Conservation (phyloP, 2,888 invertebrate genomes). For the Trichogramma evanescens region DNA sequence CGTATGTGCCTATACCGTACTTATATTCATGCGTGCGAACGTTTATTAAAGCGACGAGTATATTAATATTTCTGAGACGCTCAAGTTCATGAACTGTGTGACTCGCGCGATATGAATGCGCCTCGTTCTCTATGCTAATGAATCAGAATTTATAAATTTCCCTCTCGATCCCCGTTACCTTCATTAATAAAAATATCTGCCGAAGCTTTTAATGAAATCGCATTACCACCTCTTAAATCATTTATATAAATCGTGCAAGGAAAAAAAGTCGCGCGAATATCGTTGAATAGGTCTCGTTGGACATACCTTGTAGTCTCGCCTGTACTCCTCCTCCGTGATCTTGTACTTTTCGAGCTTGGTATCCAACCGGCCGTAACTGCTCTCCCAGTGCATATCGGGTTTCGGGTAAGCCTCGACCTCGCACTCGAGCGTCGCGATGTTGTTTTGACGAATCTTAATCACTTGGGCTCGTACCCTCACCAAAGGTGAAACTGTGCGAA, state of each 20-base stretch:
- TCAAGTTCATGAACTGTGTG: too few relatives aligned
- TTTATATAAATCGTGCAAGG: not conserved
- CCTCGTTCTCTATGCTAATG: too few relatives aligned
- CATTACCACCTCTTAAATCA: not conserved
- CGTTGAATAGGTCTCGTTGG: not conserved
- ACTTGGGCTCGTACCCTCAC: conserved; percentile 72
- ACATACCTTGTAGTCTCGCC: conserved; percentile 46
- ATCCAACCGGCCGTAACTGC: conserved; percentile 65
- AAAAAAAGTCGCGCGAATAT: not conserved
- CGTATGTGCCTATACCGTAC: too few relatives aligned
- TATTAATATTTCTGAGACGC: too few relatives aligned
- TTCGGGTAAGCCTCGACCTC: conserved; percentile 85
- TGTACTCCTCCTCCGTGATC: conserved; percentile 36
- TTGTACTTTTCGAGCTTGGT: conserved; percentile 61
- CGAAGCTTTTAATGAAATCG: not conserved
- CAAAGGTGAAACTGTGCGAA: conserved; percentile 71
- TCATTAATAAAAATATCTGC: not conserved
- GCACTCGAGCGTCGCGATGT: conserved; percentile 65
- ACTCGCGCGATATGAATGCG: too few relatives aligned
- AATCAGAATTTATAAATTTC: too few relatives aligned
- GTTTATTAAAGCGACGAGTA: too few relatives aligned
- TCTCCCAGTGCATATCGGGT: conserved; percentile 79
- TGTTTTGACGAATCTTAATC: conserved; percentile 65
- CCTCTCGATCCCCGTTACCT: too few relatives aligned
- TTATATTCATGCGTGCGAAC: too few relatives aligned